These are phyloP conservation scores for Acleris laterana DNA, from an alignment of 2,888 invertebrate genomes.

Conservation along the genomic window DNA sequence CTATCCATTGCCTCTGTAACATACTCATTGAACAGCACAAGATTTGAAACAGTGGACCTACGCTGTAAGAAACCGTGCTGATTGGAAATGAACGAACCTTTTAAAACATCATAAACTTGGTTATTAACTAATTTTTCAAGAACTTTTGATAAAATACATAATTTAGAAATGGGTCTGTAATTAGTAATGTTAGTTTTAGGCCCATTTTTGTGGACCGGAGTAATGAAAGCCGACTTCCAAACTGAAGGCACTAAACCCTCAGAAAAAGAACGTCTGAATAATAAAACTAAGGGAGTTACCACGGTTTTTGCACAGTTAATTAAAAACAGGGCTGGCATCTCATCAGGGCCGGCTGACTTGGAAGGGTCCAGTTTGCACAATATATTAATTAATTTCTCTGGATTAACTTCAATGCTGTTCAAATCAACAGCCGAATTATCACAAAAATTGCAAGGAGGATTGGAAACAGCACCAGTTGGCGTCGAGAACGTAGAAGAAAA, in stretches of 20 bases:
- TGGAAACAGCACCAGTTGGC: too few species aligned
- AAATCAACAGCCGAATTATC: too few species aligned
- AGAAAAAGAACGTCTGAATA: conserved; percentile 34
- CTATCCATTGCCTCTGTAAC: conserved; percentile 14
- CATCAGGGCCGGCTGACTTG: background rate
- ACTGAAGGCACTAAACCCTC: conserved; percentile 14
- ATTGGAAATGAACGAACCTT: conserved; percentile 21
- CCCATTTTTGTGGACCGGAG: conserved; percentile 38
- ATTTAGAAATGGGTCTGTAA: conserved; percentile 41
- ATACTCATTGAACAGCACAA: conserved; percentile 13
- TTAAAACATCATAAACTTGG: conserved; percentile 33
- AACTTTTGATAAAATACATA: conserved; percentile 38
- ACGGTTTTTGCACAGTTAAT: conserved; percentile 36
- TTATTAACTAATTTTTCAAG: conserved; percentile 38
- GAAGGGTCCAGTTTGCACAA: too few species aligned
- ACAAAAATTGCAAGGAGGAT: too few species aligned
- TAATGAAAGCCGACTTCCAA: conserved; percentile 38
- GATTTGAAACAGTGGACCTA: conserved; percentile 26
- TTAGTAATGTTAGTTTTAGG: conserved; percentile 27
- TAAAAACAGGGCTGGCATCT: conserved; percentile 33
- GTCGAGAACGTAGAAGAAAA: too few species aligned
- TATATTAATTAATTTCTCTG: too few species aligned
- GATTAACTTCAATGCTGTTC: too few species aligned
- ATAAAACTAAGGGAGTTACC: conserved; percentile 18
- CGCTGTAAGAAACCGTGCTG: conserved; percentile 41